Conservation (phyloP, 2,113 vertebrate genomes). For the Austrofundulus limnaeus region DNA sequence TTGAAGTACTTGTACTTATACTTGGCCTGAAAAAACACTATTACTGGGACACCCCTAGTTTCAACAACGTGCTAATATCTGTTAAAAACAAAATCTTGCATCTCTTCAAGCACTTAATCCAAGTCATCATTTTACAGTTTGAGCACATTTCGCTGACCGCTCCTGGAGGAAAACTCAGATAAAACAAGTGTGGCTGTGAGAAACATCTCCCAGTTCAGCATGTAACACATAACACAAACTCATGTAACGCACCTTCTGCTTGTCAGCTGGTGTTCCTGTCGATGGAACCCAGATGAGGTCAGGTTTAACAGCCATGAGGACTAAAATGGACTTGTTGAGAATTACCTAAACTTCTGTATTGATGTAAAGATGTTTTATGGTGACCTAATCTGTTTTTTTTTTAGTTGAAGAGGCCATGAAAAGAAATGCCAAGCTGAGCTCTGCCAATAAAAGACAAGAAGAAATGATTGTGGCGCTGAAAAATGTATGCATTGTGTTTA, state of each 20-base stretch:
- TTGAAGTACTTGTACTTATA: no score
- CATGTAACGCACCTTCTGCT: background rate
- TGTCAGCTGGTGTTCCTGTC: no score
- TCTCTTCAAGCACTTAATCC: no score
- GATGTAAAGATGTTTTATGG: background rate
- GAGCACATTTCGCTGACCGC: constrained; percentile 12
- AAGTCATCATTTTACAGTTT: constrained; percentile 3
- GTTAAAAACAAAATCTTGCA: constrained; percentile 7
- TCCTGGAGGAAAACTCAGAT: constrained; percentile 11
- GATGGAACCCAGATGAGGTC: no score
- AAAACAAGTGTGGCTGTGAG: constrained; percentile 6
- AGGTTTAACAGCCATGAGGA: background rate
- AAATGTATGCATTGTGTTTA: constrained; percentile 76
- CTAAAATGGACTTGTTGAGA: background rate
- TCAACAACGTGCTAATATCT: constrained; percentile 18
- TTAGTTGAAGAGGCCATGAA: constrained; percentile 88
- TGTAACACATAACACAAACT: background rate
- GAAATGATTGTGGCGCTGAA: constrained; percentile 81
- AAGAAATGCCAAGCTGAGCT: constrained; percentile 83
- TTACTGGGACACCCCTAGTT: no score
- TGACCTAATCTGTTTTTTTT: constrained; percentile 12
- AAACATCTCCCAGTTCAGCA: constrained; percentile 5
- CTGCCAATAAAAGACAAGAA: constrained; percentile 84
- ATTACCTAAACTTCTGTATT: background rate
- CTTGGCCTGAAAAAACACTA: no score